Conservation (phyloP, 2,113 vertebrate species). For the Cynoglossus semilaevis region DNA sequence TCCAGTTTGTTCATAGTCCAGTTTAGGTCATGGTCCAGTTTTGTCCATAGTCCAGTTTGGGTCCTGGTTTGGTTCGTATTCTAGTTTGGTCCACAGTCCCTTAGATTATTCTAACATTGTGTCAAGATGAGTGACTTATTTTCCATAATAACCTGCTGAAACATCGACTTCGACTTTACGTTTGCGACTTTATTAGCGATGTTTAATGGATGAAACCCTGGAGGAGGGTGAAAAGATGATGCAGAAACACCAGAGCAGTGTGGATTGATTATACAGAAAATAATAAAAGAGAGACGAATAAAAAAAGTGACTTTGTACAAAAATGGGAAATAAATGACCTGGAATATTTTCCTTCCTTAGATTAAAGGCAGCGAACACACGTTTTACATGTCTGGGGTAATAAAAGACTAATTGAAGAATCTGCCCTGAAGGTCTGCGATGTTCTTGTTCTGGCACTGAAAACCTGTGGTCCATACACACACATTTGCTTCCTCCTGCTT, state of each 20-base stretch:
- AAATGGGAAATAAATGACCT: neutral
- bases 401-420: conserved; percentile 49
- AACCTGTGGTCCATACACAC: conserved; percentile 17
- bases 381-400: conserved; percentile 35
- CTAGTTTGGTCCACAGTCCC: too few relatives aligned
- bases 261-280: neutral
- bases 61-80: too few relatives aligned
- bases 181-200: conserved; percentile 38
- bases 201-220: conserved; percentile 52
- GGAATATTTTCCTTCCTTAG: conserved; percentile 13
- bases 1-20: too few relatives aligned
- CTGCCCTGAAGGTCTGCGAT: conserved; percentile 19
- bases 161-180: too few relatives aligned
- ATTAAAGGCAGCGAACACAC: conserved; percentile 36
- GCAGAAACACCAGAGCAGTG: neutral
- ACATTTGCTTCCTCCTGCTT: conserved; percentile 13
- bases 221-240: conserved; percentile 1
- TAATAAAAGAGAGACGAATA: neutral
- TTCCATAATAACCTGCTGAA: too few relatives aligned
- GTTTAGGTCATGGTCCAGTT: too few relatives aligned
- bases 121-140: too few relatives aligned
- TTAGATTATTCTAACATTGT: too few relatives aligned
- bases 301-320: neutral
- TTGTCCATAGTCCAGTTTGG: too few relatives aligned
- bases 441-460: neutral